Conservation (phyloP, 2,113 vertebrate genomes). For the Perccottus glenii region DNA sequence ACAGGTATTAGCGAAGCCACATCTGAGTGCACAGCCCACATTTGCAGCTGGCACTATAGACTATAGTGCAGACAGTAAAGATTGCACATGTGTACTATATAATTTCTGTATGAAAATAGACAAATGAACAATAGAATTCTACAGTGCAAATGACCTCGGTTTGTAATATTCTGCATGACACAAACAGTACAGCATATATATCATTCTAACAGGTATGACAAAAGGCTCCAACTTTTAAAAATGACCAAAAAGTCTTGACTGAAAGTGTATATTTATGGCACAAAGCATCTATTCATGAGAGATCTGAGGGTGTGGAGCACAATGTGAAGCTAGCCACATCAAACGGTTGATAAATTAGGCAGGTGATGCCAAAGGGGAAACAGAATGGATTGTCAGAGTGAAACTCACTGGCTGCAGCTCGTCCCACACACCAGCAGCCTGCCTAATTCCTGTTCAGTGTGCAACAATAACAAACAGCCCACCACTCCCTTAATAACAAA, state of each 20-base stretch:
- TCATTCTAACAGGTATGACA: slow-evolving; percentile 26
- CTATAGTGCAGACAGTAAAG: slow-evolving; percentile 40
- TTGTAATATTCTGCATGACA: slow-evolving; percentile 5
- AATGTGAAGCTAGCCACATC: slow-evolving; percentile 54
- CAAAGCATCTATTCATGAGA: slow-evolving; percentile 63
- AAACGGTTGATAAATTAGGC: slow-evolving; percentile 62
- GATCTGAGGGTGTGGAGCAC: slow-evolving; percentile 60
- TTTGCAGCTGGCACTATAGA: slow-evolving; percentile 53
- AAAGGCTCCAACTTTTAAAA: slow-evolving; percentile 17
- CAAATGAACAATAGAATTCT: slow-evolving; percentile 6
- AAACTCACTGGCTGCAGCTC: slow-evolving; percentile 23
- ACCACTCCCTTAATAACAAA: slow-evolving; percentile 61
- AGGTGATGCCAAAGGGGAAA: slow-evolving; percentile 30
- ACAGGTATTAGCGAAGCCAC: slow-evolving; percentile 67
- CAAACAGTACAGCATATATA: slow-evolving; percentile 23
- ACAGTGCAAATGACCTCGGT: background rate
- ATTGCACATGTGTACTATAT: slow-evolving; percentile 57
- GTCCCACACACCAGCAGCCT: slow-evolving; percentile 37
- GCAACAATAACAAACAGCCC: slow-evolving; percentile 51
- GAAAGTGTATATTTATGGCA: slow-evolving; percentile 39
- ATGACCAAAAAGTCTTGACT: slow-evolving; percentile 42
- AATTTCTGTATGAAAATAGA: background rate
- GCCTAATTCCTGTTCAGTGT: slow-evolving; percentile 17
- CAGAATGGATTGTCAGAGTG: slow-evolving; percentile 11
- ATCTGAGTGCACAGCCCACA: slow-evolving; percentile 47